Percentiles rank a stretch among this genome's conserved stretches.
Conservation (phyloP, 2,797 vertebrate species). For the Lophotriccus pileatus region DNA sequence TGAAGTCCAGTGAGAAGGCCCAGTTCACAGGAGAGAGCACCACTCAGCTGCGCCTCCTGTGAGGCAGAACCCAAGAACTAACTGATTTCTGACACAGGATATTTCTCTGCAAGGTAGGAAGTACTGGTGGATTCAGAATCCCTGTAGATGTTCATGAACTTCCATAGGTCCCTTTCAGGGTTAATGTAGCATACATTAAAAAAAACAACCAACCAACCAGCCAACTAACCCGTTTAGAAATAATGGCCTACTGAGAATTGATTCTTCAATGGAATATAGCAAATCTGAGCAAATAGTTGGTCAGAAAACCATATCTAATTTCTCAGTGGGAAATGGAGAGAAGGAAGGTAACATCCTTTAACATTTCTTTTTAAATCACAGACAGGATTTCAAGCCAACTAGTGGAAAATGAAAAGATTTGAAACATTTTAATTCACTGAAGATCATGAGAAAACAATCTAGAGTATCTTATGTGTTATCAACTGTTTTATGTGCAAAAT, state of each 20-base stretch:
- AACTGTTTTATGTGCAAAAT: neutral
- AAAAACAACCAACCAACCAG: neutral
- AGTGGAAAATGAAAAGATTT: neutral
- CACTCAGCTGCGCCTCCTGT: neutral
- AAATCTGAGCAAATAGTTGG: neutral
- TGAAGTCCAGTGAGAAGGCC: neutral
- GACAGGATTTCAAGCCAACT: neutral
- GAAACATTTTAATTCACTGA: neutral
- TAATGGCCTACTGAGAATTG: neutral
- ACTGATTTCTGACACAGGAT: neutral
- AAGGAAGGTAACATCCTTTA: neutral
- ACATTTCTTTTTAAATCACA: neutral
- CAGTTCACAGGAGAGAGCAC: neutral
- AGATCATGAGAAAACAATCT: neutral
- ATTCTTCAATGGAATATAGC: neutral
- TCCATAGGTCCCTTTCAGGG: neutral
- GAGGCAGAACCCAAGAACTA: neutral
- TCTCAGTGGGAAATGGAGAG: neutral
- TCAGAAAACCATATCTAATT: neutral
- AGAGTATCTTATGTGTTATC: neutral
- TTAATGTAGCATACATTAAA: neutral
- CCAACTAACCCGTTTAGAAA: neutral
- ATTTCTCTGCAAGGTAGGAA: neutral
- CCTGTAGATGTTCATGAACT: neutral
- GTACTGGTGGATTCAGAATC: neutral